These are phyloP conservation scores for Poeciliopsis occidentalis DNA, from an alignment of 2,113 vertebrate genomes.

Conservation along the genomic window DNA sequence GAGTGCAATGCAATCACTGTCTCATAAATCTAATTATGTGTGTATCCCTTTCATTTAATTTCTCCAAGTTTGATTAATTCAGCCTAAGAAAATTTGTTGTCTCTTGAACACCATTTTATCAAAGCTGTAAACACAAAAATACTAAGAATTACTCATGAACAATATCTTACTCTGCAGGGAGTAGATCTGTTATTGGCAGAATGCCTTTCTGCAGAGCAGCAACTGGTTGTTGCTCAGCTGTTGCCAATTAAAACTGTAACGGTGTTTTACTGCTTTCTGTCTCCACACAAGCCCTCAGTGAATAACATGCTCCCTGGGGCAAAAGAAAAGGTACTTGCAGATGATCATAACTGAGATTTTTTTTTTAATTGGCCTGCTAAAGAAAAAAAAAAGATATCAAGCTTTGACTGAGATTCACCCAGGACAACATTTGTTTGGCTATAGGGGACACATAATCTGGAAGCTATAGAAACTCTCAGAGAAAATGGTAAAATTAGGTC, in stretches of 20 bases:
- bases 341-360: background rate
- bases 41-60: background rate
- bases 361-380: background rate
- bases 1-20: background rate
- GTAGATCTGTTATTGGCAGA: constrained; percentile 9
- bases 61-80: background rate
- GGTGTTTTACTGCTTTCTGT: background rate
- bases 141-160: constrained; percentile 5
- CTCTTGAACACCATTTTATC: background rate
- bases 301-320: background rate
- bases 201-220: constrained; percentile 20
- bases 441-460: background rate
- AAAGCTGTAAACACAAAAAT: background rate
- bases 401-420: background rate
- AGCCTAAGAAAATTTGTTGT: background rate
- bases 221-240: constrained; percentile 33
- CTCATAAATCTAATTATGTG: too few species aligned
- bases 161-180: constrained; percentile 4
- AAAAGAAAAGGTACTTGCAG: constrained; percentile 6
- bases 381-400: background rate
- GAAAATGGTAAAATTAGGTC: background rate
- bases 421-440: background rate
- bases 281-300: background rate
- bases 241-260: constrained; percentile 50
- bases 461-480: background rate